A percentile compares a stretch with the other conserved stretches of the same genome.
Conservation (phyloP, 2,113 vertebrate genomes). For the Rhynchopsitta pachyrhyncha region DNA sequence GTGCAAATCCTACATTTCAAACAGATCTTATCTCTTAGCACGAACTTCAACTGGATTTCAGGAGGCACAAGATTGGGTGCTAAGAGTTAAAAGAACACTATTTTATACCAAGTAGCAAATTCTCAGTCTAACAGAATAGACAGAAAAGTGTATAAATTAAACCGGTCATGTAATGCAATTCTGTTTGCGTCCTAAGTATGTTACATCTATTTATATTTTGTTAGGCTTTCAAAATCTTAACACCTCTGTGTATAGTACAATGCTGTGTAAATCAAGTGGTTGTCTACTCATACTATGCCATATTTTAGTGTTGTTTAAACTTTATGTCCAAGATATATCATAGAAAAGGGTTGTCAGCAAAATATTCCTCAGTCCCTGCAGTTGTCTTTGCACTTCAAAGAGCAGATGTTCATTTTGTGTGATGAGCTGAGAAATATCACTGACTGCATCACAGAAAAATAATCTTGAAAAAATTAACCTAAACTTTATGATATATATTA, state of each 20-base stretch:
- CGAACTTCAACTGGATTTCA: neutral
- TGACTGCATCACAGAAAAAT: constrained; percentile 7
- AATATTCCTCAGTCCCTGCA: constrained; percentile 5
- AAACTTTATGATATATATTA: neutral
- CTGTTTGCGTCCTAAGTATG: neutral
- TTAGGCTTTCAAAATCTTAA: neutral
- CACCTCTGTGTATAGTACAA: neutral
- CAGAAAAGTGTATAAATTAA: neutral
- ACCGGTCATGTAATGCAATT: neutral
- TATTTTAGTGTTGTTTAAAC: constrained; percentile 5
- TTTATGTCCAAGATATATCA: neutral
- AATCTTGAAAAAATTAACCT: neutral
- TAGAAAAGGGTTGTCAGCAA: constrained; percentile 30
- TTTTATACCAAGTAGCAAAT: neutral
- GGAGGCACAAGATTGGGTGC: neutral
- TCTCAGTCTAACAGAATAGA: neutral
- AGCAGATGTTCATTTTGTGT: constrained; percentile 48
- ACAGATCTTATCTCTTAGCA: neutral
- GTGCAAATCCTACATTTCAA: neutral
- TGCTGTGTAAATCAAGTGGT: neutral
- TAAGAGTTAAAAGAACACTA: neutral
- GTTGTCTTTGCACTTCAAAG: constrained; percentile 52
- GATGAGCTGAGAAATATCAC: constrained; percentile 38
- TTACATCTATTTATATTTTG: neutral
- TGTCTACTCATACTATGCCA: neutral